Base-by-base conservation (phyloP, 2,888 invertebrate species). In the Gasteruption jaculator region DNA sequence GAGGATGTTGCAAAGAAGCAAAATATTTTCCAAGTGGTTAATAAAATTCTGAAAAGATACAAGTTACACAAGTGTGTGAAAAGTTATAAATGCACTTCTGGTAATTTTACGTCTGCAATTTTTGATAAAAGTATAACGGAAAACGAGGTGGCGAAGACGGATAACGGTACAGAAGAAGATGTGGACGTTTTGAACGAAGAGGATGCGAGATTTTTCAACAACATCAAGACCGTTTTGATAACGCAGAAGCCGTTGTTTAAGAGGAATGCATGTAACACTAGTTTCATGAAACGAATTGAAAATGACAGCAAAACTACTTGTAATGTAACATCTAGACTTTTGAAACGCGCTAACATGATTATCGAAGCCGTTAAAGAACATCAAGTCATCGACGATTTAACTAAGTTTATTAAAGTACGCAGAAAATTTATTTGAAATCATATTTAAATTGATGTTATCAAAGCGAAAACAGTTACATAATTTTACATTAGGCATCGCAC, bases 261-360 rank as follows among this genome's bases (percentile, higher is more conserved):
- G 20, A 55, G 52, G 3, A 63, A 57, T 40, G 47, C 52, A 8
- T 45, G 51, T 7, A 54, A 50, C 21, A 58, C 57, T 35, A 63
- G 66, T 24, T 60, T 66, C 25, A 58, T 65, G 49, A 63, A 65
- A 38, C 58, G 63, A 27, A 39, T 63, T 3, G 41, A 60, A 8
- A 54, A 43, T 7, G 50, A 61, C 18, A 43, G 38, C 10, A 57
- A 53, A 35, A 55, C 47, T 32, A 45, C 48, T 0, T 50, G 61
- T 7, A 63, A 50, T 45, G 54, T 73, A 5, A 74, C 77, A 1
- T 71, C 74, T 25, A 65, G 76, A 47, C 60, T 75, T 21, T 45
- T 79, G 7, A 69, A 72, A 29, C 72, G 87, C 38, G 77, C 79
- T n/a, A 79, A 80, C 56, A 69, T 79, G 40, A 79, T 86, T 43